Evolutionary conservation across 2,113 vertebrate species (phyloP).

Genomic region (Equus przewalskii): DNA sequence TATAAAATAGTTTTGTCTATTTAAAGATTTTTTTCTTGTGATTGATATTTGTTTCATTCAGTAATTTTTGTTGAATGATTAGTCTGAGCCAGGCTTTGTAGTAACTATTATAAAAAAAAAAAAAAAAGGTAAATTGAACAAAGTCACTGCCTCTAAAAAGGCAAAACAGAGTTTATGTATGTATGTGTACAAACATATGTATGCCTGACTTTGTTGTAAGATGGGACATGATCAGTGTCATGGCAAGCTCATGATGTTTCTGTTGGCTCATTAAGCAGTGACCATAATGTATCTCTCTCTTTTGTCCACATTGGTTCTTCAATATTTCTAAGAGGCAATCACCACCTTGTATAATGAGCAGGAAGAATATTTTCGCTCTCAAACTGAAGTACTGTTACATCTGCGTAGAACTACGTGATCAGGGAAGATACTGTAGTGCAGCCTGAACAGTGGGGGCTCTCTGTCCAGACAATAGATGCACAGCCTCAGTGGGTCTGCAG

Average conservation of each 20-base stretch:
- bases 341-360: rapidly evolving
- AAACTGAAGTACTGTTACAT: neutral
- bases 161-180: neutral
- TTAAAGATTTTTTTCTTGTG: neutral
- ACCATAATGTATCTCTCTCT: neutral
- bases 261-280: neutral
- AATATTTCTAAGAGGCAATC: neutral
- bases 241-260: neutral
- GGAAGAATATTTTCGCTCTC: neutral
- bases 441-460: neutral
- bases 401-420: neutral
- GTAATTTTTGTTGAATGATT: neutral
- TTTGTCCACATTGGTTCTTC: neutral
- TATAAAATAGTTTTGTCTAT: neutral
- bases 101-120: neutral
- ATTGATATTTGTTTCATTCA: neutral
- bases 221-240: neutral
- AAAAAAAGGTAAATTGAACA: neutral
- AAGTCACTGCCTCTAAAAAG: neutral
- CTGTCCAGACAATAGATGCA: rapidly evolving
- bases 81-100: neutral
- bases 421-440: rapidly evolving
- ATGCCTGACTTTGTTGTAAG: neutral
- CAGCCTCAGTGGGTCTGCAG: rapidly evolving
- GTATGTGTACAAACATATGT: rapidly evolving